These are phyloP conservation scores for Smutsia gigantea DNA, from an alignment of 2,797 vertebrate species.

Conservation along the genomic window DNA sequence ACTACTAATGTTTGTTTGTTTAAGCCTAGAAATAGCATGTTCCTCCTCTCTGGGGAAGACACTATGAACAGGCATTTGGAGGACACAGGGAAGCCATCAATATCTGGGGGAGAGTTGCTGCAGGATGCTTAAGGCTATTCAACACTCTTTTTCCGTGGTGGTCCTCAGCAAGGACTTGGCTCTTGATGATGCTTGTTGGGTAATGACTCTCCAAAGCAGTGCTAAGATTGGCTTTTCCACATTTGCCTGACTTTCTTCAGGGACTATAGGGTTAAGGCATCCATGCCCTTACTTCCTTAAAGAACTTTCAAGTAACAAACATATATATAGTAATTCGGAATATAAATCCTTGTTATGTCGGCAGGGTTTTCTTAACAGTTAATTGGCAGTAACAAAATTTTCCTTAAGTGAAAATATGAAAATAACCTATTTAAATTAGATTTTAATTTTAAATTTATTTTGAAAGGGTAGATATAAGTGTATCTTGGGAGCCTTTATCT, in stretches of 20 bases:
- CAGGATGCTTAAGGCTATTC: background rate
- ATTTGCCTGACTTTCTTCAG: background rate
- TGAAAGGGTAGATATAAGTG: background rate
- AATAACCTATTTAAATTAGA: background rate
- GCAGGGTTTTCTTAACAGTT: background rate
- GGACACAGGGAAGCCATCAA: background rate
- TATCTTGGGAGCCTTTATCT: background rate
- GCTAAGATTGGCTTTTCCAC: background rate
- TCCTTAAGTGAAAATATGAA: background rate
- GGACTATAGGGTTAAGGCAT: background rate
- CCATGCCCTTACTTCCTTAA: background rate
- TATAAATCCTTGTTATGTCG: background rate
- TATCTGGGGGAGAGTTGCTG: background rate
- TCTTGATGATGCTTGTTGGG: background rate
- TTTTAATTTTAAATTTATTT: background rate
- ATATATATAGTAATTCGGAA: background rate
- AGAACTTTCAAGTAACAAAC: background rate
- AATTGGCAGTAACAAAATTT: background rate
- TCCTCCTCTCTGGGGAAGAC: background rate
- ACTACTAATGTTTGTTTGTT: background rate
- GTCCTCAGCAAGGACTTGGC: background rate
- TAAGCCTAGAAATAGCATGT: background rate
- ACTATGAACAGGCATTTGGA: background rate
- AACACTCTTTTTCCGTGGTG: accelerated
- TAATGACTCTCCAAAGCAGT: background rate